Evolutionary conservation across 2,113 vertebrate genomes (phyloP).

Genomic region (Poeciliopsis occidentalis): DNA sequence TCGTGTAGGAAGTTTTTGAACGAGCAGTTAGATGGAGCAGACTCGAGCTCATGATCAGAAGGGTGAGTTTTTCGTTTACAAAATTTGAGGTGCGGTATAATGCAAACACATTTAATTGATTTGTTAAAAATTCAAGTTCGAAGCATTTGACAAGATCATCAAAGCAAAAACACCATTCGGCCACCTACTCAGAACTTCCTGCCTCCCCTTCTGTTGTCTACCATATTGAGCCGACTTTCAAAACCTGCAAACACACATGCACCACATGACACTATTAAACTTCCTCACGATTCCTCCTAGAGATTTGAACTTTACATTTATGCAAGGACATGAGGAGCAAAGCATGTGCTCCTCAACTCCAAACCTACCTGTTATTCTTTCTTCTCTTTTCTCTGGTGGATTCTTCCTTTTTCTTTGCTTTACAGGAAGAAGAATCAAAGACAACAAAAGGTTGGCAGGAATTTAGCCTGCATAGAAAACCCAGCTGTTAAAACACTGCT

Average conservation of each 20-base stretch:
- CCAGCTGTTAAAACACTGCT: not conserved
- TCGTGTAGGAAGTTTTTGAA: not conserved
- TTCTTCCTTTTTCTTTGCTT: not conserved
- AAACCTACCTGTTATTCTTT: conserved; percentile 14
- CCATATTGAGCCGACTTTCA: not conserved
- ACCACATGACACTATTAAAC: not conserved
- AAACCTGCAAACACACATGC: not conserved
- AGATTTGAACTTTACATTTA: not conserved
- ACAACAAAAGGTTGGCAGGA: not conserved
- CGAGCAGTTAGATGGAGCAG: not conserved
- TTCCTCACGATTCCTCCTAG: not conserved
- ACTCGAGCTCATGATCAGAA: too few relatives aligned
- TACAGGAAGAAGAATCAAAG: not conserved
- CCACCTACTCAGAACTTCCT: not conserved
- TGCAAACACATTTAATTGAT: not conserved
- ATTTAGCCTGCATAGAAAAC: conserved; percentile 1
- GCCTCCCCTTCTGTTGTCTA: not conserved
- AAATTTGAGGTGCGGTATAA: too few relatives aligned
- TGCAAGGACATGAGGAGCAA: conserved; percentile 2
- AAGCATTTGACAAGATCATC: not conserved
- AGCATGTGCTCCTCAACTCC: conserved; percentile 9
- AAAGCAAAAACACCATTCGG: not conserved
- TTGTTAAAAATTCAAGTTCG: not conserved
- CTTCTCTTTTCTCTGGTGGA: not conserved
- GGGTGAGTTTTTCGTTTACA: too few relatives aligned